phyloP scores from a whole-genome alignment of 2,797 vertebrate genomes.

The Urocyon cinereoargenteus region DNA sequence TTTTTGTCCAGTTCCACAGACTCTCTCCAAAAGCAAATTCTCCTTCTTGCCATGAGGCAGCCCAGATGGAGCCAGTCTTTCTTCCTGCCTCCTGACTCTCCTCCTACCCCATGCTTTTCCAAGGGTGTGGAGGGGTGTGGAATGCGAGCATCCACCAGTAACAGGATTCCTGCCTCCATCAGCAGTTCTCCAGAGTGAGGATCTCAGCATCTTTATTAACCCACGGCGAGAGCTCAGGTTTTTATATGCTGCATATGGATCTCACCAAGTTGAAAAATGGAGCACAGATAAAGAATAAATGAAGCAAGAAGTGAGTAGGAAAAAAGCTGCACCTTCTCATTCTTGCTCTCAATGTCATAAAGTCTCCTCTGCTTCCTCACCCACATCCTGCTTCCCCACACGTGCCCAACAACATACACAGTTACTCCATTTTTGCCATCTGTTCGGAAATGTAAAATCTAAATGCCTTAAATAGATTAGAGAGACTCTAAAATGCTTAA shows the following conservation, averaged over 20 bases:
- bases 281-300: not conserved
- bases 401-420: not conserved
- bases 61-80: not conserved
- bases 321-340: not conserved
- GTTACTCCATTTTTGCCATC: constrained; percentile 56
- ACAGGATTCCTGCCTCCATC: not conserved
- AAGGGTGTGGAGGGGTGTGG: not conserved
- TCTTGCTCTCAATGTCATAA: not conserved
- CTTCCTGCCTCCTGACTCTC: not conserved
- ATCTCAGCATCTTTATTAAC: not conserved
- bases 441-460: constrained; percentile 58
- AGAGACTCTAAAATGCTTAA: constrained; percentile 58
- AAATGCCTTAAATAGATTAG: constrained; percentile 26
- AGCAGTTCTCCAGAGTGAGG: not conserved
- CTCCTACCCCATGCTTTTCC: not conserved
- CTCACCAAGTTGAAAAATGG: not conserved
- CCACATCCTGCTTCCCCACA: not conserved
- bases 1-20: not conserved
- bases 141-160: not conserved
- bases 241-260: not conserved
- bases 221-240: not conserved
- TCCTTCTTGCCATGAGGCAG: not conserved
- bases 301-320: not conserved
- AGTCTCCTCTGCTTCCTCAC: not conserved
- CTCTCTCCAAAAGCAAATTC: not conserved